phyloP scores from a whole-genome alignment of 2,888 invertebrate genomes.

The Taenaris catops region DNA sequence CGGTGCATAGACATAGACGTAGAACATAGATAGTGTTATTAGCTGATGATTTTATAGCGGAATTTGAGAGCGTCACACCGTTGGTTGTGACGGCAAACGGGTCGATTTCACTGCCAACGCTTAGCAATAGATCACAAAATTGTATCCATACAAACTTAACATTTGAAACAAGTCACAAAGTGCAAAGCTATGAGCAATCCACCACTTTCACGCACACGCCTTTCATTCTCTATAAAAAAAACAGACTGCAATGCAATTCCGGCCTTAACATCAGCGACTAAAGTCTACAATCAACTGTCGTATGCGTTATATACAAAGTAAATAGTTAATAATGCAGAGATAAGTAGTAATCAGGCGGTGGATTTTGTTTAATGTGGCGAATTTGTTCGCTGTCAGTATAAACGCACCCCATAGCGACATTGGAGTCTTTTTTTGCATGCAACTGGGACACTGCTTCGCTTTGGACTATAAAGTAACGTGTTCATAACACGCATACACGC shows the following conservation, averaged over 20 bases:
- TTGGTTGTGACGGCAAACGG: too few species aligned
- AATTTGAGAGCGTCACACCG: too few species aligned
- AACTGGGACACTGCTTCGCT: constrained; percentile 5
- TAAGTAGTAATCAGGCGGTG: constrained; percentile 23
- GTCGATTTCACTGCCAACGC: too few species aligned
- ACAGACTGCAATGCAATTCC: constrained; percentile 3
- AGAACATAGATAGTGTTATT: too few species aligned
- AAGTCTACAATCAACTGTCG: not conserved
- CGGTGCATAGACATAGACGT: too few species aligned
- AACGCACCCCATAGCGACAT: constrained; percentile 15
- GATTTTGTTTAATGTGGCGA: constrained; percentile 23
- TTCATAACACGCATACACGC: too few species aligned
- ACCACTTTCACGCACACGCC: constrained; percentile 14
- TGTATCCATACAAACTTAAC: not conserved
- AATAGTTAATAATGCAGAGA: constrained; percentile 21
- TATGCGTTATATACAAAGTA: constrained; percentile 1
- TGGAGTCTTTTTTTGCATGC: constrained; percentile 8
- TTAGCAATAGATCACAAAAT: too few species aligned
- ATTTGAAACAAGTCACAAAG: constrained; percentile 16
- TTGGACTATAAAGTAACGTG: too few species aligned
- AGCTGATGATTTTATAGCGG: too few species aligned
- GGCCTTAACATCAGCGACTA: not conserved
- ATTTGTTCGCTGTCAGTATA: constrained; percentile 16
- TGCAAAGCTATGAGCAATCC: constrained; percentile 18
- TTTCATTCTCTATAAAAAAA: constrained; percentile 7